Conservation (phyloP, 2,797 vertebrate genomes). For the Podarcis lilfordi region DNA sequence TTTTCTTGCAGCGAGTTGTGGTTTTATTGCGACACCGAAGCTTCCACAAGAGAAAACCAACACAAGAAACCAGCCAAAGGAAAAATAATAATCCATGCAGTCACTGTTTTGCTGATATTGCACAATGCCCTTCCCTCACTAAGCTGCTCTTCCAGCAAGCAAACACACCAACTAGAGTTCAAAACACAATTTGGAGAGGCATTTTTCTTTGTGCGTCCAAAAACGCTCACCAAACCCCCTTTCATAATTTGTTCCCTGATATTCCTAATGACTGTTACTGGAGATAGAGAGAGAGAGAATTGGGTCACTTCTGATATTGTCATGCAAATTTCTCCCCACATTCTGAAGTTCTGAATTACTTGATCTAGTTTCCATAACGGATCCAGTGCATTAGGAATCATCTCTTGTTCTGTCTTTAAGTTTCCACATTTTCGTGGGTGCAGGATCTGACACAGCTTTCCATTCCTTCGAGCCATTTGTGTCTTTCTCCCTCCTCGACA, state of each 20-base stretch:
- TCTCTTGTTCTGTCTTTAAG: not conserved
- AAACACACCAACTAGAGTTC: no score
- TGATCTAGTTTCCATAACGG: not conserved
- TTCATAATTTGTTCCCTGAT: not conserved
- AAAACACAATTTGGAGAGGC: no score
- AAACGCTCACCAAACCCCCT: no score
- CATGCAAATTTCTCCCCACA: no score
- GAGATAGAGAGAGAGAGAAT: not conserved
- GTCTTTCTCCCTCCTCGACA: not conserved
- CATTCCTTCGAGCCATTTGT: not conserved
- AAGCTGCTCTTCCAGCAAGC: not conserved
- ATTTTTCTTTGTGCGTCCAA: no score
- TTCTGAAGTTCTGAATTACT: not conserved
- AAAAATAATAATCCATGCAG: rapidly evolving
- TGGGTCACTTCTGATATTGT: not conserved
- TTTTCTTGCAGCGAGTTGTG: slow-evolving; percentile 33
- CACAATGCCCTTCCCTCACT: not conserved
- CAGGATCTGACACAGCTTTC: not conserved
- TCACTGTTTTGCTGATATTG: rapidly evolving
- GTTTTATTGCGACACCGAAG: slow-evolving; percentile 58
- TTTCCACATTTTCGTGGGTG: not conserved
- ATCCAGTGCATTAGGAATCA: not conserved
- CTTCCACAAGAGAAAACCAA: slow-evolving; percentile 34
- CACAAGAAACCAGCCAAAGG: rapidly evolving
- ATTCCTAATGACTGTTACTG: not conserved